Percentiles rank a stretch among this genome's conserved stretches.
phyloP scores from a whole-genome alignment of 2,113 vertebrate genomes.

The Chiloscyllium plagiosum region DNA sequence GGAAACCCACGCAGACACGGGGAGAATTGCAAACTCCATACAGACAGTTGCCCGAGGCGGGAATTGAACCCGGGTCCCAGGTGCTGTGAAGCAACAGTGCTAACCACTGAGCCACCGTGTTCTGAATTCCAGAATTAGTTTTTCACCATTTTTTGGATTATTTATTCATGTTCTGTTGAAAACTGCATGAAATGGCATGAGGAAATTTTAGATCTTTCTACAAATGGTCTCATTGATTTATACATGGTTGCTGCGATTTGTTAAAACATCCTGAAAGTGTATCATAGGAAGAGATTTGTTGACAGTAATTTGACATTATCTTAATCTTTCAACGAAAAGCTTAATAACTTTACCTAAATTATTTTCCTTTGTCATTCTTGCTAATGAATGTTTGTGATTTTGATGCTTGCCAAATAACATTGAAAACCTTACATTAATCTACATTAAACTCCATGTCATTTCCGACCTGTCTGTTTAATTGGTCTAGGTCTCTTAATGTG shows the following conservation, averaged over 20 bases:
- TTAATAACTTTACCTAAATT: background rate
- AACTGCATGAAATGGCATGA: background rate
- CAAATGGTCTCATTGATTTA: background rate
- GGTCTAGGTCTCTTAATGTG: background rate
- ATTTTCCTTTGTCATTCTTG: background rate
- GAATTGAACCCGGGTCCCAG: no score
- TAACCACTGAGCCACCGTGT: background rate
- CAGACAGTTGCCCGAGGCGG: no score
- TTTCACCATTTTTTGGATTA: background rate
- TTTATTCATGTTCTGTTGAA: background rate
- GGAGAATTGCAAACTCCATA: no score
- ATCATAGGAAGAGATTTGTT: background rate
- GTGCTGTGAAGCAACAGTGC: no score
- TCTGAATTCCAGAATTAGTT: background rate
- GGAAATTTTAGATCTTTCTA: background rate
- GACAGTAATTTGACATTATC: background rate
- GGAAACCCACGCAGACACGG: no score
- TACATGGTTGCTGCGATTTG: background rate
- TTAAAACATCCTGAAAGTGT: background rate
- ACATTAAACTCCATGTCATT: background rate
- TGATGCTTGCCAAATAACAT: background rate
- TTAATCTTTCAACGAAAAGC: background rate
- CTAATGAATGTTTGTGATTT: background rate
- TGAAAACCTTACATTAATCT: background rate
- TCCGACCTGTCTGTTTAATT: background rate